Base-by-base conservation (phyloP, 2,797 vertebrate genomes). In the Coranthus polyacanthus region DNA sequence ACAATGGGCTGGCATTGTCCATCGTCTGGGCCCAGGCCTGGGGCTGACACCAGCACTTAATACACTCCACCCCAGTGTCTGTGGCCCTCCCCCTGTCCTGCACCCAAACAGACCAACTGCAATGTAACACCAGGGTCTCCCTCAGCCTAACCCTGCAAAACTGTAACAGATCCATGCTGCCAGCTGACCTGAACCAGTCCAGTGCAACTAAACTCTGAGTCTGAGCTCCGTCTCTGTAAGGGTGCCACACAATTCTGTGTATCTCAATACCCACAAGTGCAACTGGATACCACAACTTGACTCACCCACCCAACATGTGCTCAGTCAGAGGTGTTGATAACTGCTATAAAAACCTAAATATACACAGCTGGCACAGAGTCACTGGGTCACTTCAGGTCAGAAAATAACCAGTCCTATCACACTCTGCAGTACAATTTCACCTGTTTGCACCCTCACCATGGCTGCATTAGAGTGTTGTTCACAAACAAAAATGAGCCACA, bases 1-100 rank as follows among this genome's bases (percentile, higher is more conserved):
- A 92, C 91, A 93, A 92, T 90, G 81, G 63, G 49, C 75, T 70
- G 79, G 84, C 86, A 89, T 90, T 88, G 89, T 89, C 87, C 75
- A 71, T 61, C 55, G 75, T 78, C 89, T 88, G 84, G 89, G 82
- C 76, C 67, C 46, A 45, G 77, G 81, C 78, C 84, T 82, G 78
- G 66, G 84, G 78, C 85, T 72, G 81, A 88, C 89, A 88, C 87
- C 76, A 74, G 67, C 80, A 76, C 76, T 91, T 90, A 84, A 90
- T 92, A 83, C 78, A 71, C 77, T 82, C 82, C 68, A 70, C 63
- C 78, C 61, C 56, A 20, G 38, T 73, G 60, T 79, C 68, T 58
- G 74, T 32, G 17, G 61, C 45, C 34, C 73, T 72, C 59, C 44
- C 38, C 29, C 32, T 26, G 18, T 54, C 42, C 54, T 66, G 52